Evolutionary conservation across 2,888 invertebrate species (phyloP), one percentile per base, ranked within the genome.

Genomic region (Tenthredo amoena): DNA sequence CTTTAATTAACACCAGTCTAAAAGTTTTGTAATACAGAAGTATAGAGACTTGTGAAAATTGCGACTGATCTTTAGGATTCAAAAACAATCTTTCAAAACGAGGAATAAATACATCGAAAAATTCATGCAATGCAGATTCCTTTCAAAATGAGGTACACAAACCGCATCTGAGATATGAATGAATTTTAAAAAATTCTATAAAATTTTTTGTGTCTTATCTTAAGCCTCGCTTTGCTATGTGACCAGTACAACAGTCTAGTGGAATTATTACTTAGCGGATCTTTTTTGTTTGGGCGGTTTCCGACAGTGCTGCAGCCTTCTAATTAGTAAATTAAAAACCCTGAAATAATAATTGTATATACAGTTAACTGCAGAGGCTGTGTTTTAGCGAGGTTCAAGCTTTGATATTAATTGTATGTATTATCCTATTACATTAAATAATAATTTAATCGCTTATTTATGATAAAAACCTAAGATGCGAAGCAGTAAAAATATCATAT

Each of bases 361-460:
- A 88, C 88, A 87, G 85, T 88, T 87, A 89, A 87, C 90, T 88
- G 89, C 89, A 89, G 89, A 91, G 89, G 90, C 90, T 83, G 77
- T 90, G 89, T 88, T 87, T 89, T 89, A 90, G 91, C 90, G 89
- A 91, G 89, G 90, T 90, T 87, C 90, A 91, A 91, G 91, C 91
- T 90, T 90, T 87, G 88, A 88, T 87, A 87, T 89, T 88, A 72
- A 87, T 88, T 87, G 77, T 77, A 77, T 83, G 58, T 68, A 88
- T 87, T 87, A 87, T 84, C 55, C 71, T 89, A 88, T 87, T 87
- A 90, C 88, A 89, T 89, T 89, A 86, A 88, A 89, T 87, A 86
- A 88, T 87, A 88, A 87, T 84, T 89, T 89, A 89, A 91, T 88
- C 84, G 90, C 88, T 91, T 89, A 89, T 86, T 90, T 89, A 90